phyloP scores from a whole-genome alignment of 2,797 vertebrate genomes.

The Takifugu ocellatus region DNA sequence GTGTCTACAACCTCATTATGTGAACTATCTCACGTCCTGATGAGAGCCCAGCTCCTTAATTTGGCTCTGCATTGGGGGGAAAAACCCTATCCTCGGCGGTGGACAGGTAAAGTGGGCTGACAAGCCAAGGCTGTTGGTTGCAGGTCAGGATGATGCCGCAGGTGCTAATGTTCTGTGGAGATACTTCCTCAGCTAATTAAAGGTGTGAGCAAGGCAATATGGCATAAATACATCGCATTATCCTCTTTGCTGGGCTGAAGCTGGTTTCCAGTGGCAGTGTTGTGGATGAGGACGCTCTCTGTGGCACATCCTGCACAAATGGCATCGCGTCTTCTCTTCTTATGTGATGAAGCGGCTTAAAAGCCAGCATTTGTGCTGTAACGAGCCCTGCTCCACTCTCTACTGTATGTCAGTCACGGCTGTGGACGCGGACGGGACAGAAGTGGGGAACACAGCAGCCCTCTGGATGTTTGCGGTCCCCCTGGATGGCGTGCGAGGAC shows the following conservation, averaged over 20 bases:
- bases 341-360: too few relatives aligned
- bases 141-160: conserved; percentile 7
- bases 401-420: not conserved
- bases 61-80: conserved; percentile 50
- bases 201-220: too few relatives aligned
- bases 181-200: too few relatives aligned
- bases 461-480: not conserved
- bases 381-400: too few relatives aligned
- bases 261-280: too few relatives aligned
- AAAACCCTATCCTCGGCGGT: conserved; percentile 31
- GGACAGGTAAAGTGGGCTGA: conserved; percentile 42
- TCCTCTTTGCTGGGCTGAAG: too few relatives aligned
- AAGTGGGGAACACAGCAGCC: not conserved
- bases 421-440: not conserved
- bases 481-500: conserved; percentile 3
- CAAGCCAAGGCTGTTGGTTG: conserved; percentile 34
- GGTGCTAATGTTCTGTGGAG: too few relatives aligned
- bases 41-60: conserved; percentile 61
- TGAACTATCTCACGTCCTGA: conserved; percentile 52
- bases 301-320: too few relatives aligned
- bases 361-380: too few relatives aligned
- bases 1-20: conserved; percentile 74
- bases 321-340: too few relatives aligned
- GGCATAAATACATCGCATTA: too few relatives aligned
- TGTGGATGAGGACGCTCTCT: too few relatives aligned